Percentiles rank a stretch among this genome's conserved stretches.
These are phyloP conservation scores for Tupiocoris notatus DNA, from an alignment of 2,888 invertebrate species.

Conservation along the genomic window DNA sequence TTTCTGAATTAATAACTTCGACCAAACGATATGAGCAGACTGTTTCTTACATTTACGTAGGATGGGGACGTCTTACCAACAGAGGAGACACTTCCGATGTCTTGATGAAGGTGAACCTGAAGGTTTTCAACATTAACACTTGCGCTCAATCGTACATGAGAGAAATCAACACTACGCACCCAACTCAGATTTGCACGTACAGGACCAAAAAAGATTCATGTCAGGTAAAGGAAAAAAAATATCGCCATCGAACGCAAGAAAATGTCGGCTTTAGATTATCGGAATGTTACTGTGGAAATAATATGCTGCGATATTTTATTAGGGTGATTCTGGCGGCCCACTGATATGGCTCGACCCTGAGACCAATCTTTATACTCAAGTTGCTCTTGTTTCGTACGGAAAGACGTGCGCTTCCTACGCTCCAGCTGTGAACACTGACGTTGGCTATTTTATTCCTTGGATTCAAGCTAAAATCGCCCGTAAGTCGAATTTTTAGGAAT, in stretches of 20 bases:
- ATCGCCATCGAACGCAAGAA: too few species aligned
- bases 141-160: conserved; percentile 42
- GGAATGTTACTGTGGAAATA: too few species aligned
- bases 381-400: conserved; percentile 41
- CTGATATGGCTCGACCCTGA: conserved; percentile 43
- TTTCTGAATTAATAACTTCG: too few species aligned
- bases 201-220: conserved; percentile 44
- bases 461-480: conserved; percentile 41
- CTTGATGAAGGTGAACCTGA: conserved; percentile 41
- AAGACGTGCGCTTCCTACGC: conserved; percentile 31
- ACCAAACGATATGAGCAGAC: too few species aligned
- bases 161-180: conserved; percentile 27
- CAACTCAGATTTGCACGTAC: conserved; percentile 44
- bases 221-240: conserved; percentile 36
- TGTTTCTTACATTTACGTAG: conserved; percentile 18
- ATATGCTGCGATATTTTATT: neutral
- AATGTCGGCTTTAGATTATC: too few species aligned
- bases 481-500: too few species aligned
- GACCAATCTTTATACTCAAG: conserved; percentile 37
- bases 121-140: conserved; percentile 36
- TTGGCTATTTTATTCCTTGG: conserved; percentile 36
- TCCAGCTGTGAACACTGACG: conserved; percentile 41
- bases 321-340: conserved; percentile 44
- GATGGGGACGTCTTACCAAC: conserved; percentile 33
- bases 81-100: conserved; percentile 35